These are phyloP conservation scores for Cathartes aura DNA, from an alignment of 2,113 vertebrate species.

Conservation along the genomic window DNA sequence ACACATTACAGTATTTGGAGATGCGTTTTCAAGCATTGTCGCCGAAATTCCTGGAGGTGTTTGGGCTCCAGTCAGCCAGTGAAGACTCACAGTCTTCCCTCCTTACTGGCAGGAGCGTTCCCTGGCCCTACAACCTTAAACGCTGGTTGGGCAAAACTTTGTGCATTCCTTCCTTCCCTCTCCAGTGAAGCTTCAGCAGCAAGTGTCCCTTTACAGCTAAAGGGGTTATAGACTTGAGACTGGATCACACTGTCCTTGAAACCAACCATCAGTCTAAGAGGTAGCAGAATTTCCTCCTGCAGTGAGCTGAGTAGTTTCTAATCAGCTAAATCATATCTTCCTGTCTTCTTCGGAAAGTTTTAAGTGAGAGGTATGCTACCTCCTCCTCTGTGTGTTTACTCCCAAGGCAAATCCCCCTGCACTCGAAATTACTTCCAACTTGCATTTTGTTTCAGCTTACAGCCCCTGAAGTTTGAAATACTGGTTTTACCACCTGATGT, in stretches of 20 bases:
- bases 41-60: background rate
- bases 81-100: background rate
- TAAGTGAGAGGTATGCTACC: background rate
- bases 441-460: background rate
- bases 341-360: background rate
- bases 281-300: background rate
- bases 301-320: background rate
- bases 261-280: background rate
- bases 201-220: background rate
- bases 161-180: background rate
- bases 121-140: background rate
- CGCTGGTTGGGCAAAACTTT: background rate
- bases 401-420: background rate
- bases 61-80: background rate
- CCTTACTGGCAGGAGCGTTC: background rate
- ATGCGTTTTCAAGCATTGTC: fast-evolving
- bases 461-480: background rate
- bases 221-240: background rate
- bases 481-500: background rate
- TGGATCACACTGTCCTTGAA: background rate
- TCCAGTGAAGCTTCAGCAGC: background rate
- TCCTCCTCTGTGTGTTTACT: background rate
- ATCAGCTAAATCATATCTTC: background rate
- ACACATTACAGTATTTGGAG: background rate
- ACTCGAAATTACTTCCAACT: background rate